Evolutionary conservation across 2,797 vertebrate genomes (phyloP).

Genomic region (Glyptemys insculpta): DNA sequence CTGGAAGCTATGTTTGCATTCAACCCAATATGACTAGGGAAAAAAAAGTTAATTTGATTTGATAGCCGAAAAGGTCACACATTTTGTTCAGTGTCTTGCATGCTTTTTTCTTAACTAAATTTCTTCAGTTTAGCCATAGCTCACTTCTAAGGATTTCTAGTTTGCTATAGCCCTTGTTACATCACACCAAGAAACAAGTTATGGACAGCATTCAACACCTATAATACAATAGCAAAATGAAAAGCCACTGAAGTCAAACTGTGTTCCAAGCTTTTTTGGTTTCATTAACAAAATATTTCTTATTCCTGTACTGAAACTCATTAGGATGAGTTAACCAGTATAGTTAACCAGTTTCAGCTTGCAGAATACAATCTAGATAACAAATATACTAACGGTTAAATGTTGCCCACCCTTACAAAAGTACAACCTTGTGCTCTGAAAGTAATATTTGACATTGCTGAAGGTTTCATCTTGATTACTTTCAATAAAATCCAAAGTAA

Average conservation of each 20-base stretch:
- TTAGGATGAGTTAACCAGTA: neutral
- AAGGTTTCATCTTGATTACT: conserved; percentile 86
- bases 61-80: conserved; percentile 70
- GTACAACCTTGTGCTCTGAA: conserved; percentile 45
- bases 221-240: conserved; percentile 49
- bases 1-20: conserved; percentile 62
- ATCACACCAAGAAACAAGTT: conserved; percentile 40
- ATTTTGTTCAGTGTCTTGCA: conserved; percentile 55
- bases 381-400: conserved; percentile 6
- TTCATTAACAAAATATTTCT: conserved; percentile 1
- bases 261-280: neutral
- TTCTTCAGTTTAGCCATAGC: conserved; percentile 42
- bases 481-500: conserved; percentile 87
- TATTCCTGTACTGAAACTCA: neutral
- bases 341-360: neutral
- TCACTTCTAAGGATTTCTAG: conserved; percentile 21
- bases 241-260: conserved; percentile 30
- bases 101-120: conserved; percentile 61
- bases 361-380: neutral
- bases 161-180: neutral
- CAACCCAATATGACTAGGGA: conserved; percentile 54
- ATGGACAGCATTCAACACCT: conserved; percentile 41
- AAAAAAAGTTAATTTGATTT: conserved; percentile 72
- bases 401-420: neutral
- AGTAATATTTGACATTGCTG: conserved; percentile 85